Percentiles rank a stretch among this genome's conserved stretches.
These are phyloP conservation scores for Acrocephalus arundinaceus DNA, from an alignment of 2,113 vertebrate genomes.

Conservation along the genomic window DNA sequence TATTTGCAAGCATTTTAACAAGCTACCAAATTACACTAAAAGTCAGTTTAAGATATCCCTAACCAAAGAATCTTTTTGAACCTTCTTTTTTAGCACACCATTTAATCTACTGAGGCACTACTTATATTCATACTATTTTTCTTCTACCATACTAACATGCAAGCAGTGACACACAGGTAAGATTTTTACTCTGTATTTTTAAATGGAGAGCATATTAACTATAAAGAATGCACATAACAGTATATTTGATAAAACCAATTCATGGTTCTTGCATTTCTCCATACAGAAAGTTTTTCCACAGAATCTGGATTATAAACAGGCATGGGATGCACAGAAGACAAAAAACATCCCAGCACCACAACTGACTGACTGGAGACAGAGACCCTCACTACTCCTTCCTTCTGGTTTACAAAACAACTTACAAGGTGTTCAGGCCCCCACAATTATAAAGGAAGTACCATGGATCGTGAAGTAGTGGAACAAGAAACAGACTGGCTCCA, in stretches of 20 bases:
- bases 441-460: slow-evolving; percentile 44
- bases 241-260: neutral
- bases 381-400: neutral
- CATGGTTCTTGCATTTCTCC: neutral
- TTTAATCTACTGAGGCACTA: neutral
- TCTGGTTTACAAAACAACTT: neutral
- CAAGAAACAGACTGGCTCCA: neutral
- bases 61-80: neutral
- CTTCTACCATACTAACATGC: neutral
- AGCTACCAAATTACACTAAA: neutral
- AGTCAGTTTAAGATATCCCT: neutral
- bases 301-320: neutral
- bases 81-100: neutral
- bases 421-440: neutral
- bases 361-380: neutral
- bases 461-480: neutral
- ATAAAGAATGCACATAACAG: neutral
- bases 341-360: neutral
- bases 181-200: neutral
- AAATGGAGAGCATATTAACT: neutral
- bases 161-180: neutral
- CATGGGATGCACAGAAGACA: neutral
- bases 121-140: neutral
- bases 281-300: neutral
- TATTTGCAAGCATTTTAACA: slow-evolving; percentile 35